These are phyloP conservation scores for Lepus europaeus DNA, from an alignment of 2,113 vertebrate genomes.

Conservation along the genomic window DNA sequence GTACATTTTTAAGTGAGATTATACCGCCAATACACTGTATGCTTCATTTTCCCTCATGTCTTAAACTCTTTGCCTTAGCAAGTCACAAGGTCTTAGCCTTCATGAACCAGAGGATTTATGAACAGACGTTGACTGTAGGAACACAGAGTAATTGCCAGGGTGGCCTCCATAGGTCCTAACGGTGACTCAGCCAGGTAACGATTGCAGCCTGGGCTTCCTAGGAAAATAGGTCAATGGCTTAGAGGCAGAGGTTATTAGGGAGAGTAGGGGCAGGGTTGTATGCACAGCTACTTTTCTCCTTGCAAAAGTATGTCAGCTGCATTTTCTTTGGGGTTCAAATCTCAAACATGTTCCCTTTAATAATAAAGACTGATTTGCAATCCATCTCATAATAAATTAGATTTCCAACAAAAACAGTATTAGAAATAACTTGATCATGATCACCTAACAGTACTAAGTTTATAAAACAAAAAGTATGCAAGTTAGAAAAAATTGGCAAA, in stretches of 20 bases:
- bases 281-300: neutral
- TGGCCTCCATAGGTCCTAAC: constrained; percentile 74
- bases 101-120: constrained; percentile 80
- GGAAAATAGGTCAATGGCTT: constrained; percentile 85
- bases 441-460: constrained; percentile 2
- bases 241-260: constrained; percentile 83
- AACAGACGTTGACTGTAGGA: constrained; percentile 78
- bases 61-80: constrained; percentile 68
- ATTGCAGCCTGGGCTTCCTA: constrained; percentile 78
- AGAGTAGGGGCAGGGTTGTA: too few relatives aligned
- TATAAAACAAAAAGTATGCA: neutral
- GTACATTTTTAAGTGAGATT: neutral
- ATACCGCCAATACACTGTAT: neutral
- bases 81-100: constrained; percentile 77
- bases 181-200: constrained; percentile 81
- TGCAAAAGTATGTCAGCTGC: neutral
- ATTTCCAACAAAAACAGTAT: constrained; percentile 29
- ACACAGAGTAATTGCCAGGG: constrained; percentile 80
- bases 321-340: constrained; percentile 47
- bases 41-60: constrained; percentile 24
- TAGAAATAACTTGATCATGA: neutral
- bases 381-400: constrained; percentile 6
- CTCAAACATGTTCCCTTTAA: constrained; percentile 31
- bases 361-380: constrained; percentile 24
- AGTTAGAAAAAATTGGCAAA: neutral